Evolutionary conservation across 2,888 invertebrate genomes (phyloP).

Genomic region (Scaptomyza flava): DNA sequence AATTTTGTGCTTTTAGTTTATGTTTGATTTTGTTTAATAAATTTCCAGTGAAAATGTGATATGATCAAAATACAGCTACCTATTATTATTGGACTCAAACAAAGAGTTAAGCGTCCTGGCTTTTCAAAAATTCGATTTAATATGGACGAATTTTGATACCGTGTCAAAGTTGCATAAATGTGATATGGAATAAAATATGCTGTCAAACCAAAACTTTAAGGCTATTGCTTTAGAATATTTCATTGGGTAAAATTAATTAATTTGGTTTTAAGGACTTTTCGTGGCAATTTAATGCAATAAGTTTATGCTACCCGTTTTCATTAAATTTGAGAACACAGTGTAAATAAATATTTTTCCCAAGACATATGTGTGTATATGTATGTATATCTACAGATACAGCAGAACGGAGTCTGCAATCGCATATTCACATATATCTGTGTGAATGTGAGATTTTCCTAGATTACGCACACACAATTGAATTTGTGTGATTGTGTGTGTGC

Average conservation of each 20-base stretch:
- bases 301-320: background rate
- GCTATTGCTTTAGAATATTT: too few relatives aligned
- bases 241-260: too few relatives aligned
- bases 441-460: slow-evolving; percentile 65
- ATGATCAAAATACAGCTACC: background rate
- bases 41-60: background rate
- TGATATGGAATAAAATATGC: too few relatives aligned
- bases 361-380: slow-evolving; percentile 18
- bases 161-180: too few relatives aligned
- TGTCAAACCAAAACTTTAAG: too few relatives aligned
- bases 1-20: too few relatives aligned
- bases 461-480: slow-evolving; percentile 65
- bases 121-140: too few relatives aligned
- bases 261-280: too few relatives aligned
- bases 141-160: too few relatives aligned
- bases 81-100: background rate
- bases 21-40: background rate
- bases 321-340: background rate
- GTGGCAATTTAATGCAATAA: background rate
- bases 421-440: slow-evolving; percentile 10
- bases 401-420: slow-evolving; percentile 13
- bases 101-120: too few relatives aligned
- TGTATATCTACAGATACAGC: slow-evolving; percentile 17
- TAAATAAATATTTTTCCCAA: slow-evolving; percentile 52
- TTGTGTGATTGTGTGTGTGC: slow-evolving; percentile 17